phyloP scores from a whole-genome alignment of 2,888 invertebrate genomes.

The Rhimphoctona megacephalus region DNA sequence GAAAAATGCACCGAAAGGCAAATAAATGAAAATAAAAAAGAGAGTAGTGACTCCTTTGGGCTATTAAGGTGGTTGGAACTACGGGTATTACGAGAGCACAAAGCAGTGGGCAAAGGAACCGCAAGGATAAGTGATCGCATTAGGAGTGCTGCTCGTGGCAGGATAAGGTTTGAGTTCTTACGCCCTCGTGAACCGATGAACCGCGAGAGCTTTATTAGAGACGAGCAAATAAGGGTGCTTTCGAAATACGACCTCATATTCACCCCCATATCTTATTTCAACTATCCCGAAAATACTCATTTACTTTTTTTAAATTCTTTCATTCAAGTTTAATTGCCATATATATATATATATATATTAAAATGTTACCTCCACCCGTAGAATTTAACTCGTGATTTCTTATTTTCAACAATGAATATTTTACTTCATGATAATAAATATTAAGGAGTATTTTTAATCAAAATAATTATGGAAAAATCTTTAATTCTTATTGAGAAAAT shows the following conservation, averaged over 20 bases:
- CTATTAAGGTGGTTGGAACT: slow-evolving; percentile 71
- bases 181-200: slow-evolving; percentile 64
- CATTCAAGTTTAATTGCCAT: slow-evolving; percentile 18
- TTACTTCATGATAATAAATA: neutral
- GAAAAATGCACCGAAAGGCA: slow-evolving; percentile 28
- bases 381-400: neutral
- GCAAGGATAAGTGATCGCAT: slow-evolving; percentile 52
- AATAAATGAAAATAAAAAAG: slow-evolving; percentile 51
- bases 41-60: slow-evolving; percentile 66
- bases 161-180: slow-evolving; percentile 65
- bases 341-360: neutral
- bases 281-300: neutral
- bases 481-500: neutral
- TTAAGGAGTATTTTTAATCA: neutral
- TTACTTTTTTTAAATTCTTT: neutral
- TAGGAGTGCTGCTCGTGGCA: slow-evolving; percentile 67
- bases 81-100: slow-evolving; percentile 69
- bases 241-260: slow-evolving; percentile 20
- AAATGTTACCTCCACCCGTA: neutral
- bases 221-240: slow-evolving; percentile 69
- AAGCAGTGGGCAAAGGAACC: slow-evolving; percentile 50
- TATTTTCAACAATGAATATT: neutral
- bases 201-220: slow-evolving; percentile 54
- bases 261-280: slow-evolving; percentile 16
- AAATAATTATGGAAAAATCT: neutral